These are phyloP conservation scores for Solenodon paradoxus DNA, from an alignment of 2,113 vertebrate genomes.

Conservation along the genomic window DNA sequence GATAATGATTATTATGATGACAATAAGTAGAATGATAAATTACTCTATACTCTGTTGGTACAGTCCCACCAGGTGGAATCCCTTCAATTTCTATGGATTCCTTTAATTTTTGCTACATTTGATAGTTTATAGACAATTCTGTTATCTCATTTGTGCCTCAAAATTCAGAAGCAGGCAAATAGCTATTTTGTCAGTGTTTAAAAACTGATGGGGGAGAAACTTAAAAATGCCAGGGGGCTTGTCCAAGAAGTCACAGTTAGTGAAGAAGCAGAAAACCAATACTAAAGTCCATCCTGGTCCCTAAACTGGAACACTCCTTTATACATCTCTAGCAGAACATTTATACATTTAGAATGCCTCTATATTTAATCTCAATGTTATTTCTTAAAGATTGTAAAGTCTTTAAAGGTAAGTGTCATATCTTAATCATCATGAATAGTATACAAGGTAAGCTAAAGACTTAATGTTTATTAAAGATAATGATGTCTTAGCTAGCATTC, in stretches of 20 bases:
- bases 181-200: not conserved
- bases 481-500: not conserved
- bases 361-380: not conserved
- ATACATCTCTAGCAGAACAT: not conserved
- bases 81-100: not conserved
- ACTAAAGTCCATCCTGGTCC: not conserved
- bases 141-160: not conserved
- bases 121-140: not conserved
- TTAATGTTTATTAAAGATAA: slow-evolving; percentile 40
- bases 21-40: not conserved
- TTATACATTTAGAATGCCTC: not conserved
- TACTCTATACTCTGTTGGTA: not conserved
- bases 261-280: not conserved
- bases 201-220: not conserved
- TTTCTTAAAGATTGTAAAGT: slow-evolving; percentile 15
- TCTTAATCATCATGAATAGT: not conserved
- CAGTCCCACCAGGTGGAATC: not conserved
- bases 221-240: not conserved
- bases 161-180: slow-evolving; percentile 11
- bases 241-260: not conserved
- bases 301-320: not conserved
- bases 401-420: not conserved
- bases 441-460: not conserved
- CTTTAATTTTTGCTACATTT: not conserved
- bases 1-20: not conserved